phyloP scores from a whole-genome alignment of 2,797 vertebrate species.

The Ctenochaetus hawaiiensis region DNA sequence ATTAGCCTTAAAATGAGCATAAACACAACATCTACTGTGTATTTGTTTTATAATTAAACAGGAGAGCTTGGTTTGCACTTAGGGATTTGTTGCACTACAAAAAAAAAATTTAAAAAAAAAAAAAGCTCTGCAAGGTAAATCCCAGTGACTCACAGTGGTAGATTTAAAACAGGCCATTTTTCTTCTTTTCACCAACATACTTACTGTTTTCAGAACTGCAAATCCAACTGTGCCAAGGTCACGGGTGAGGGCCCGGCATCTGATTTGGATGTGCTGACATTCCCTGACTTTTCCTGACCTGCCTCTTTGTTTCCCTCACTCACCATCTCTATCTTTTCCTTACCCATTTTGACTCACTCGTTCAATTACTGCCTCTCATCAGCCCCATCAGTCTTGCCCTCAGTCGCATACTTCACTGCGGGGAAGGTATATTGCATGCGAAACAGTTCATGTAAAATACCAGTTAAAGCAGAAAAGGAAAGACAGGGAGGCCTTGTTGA shows the following conservation, averaged over 20 bases:
- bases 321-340: slow-evolving; percentile 57
- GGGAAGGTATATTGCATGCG: slow-evolving; percentile 32
- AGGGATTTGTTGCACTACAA: slow-evolving; percentile 5
- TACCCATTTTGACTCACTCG: slow-evolving; percentile 48
- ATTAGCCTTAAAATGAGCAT: slow-evolving; percentile 14
- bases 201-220: slow-evolving; percentile 57
- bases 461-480: slow-evolving; percentile 17
- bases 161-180: slow-evolving; percentile 14
- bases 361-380: slow-evolving; percentile 57
- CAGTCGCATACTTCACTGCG: slow-evolving; percentile 27
- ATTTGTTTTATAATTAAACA: slow-evolving; percentile 20
- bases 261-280: slow-evolving; percentile 76
- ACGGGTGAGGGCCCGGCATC: slow-evolving; percentile 56
- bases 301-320: slow-evolving; percentile 65
- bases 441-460: slow-evolving; percentile 41
- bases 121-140: slow-evolving; percentile 14
- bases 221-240: slow-evolving; percentile 66
- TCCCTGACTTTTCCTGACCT: slow-evolving; percentile 54
- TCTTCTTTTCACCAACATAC: slow-evolving; percentile 31
- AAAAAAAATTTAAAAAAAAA: background rate
- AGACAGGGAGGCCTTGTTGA: slow-evolving; percentile 13
- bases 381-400: slow-evolving; percentile 14
- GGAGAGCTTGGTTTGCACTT: background rate
- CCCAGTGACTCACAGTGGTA: background rate
- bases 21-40: slow-evolving; percentile 1